Conservation (phyloP, 2,888 invertebrate genomes). For the Cataglyphis livida region DNA sequence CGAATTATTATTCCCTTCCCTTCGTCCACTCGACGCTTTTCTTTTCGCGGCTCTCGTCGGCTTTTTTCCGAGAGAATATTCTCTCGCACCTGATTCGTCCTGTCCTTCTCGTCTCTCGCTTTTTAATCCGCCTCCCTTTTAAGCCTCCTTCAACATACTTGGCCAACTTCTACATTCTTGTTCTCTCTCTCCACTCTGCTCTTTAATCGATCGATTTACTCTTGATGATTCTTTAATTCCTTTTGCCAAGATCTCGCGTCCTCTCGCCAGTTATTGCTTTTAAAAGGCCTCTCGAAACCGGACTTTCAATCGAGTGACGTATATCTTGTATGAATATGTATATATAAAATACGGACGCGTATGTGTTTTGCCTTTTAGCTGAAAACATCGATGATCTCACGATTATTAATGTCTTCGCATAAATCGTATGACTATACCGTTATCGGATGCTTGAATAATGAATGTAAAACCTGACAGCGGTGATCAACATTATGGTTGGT, state of each 20-base stretch:
- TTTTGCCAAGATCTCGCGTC: background rate
- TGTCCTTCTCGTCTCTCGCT: background rate
- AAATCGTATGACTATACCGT: conserved; percentile 30
- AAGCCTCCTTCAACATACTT: background rate
- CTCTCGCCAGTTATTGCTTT: background rate
- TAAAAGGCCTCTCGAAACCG: background rate
- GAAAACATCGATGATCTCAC: conserved; percentile 37
- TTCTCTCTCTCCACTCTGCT: background rate
- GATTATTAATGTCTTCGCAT: conserved; percentile 27
- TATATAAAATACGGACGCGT: conserved; percentile 1
- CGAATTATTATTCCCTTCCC: conserved; percentile 42
- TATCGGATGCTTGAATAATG: conserved; percentile 29
- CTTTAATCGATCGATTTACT: background rate
- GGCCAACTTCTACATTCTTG: background rate
- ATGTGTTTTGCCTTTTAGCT: background rate
- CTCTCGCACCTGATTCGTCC: background rate
- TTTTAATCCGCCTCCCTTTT: background rate
- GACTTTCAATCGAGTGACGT: background rate
- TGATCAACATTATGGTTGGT: conserved; percentile 15
- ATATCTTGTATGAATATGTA: conserved; percentile 31
- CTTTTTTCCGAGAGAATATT: conserved; percentile 10
- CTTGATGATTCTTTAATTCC: conserved; percentile 10
- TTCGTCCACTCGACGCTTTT: conserved; percentile 26
- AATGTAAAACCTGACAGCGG: conserved; percentile 18
- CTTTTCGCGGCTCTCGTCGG: background rate